Base-by-base conservation (phyloP, 2,797 vertebrate species). In the Neostethus bicornis region DNA sequence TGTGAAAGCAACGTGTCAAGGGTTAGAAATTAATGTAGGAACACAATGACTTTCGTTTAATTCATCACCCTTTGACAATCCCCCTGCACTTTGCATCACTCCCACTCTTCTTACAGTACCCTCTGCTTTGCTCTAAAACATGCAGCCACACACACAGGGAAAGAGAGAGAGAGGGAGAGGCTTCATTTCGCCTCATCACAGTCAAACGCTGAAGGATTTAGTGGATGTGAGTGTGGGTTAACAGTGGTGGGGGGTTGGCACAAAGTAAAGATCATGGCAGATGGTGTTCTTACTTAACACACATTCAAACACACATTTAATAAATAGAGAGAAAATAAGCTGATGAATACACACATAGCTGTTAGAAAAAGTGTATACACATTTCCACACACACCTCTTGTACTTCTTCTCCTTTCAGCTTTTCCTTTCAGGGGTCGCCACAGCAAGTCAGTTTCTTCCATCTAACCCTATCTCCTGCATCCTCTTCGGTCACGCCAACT, bases 281-380 rank as follows among this genome's bases (percentile, higher is more conserved):
- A 88, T 88, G 87, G 87, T 66, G 70, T 79, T 66, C 81, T 83
- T 73, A 79, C 78, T 81, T 70, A 75, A 79, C 66, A 64, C 66
- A 68, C 73, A 66, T 48, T 71, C 61, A 65, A 51, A 61, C 44
- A 51, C 57, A 70, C 20, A 51, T 24, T 42, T 70, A 24, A 77
- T 45, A 49, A 19, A 49, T 10, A 34, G 17, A 61, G 9, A 37
- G 37, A 48, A 29, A 29, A 54, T 43, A 16, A 19, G 31, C 39
- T 14, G 32, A 50, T 42, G 14, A 16, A 31, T 11, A 29, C 51
- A 32, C 34, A 35, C 46, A 47, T 20, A 10, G 7, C 23, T 55
- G 43, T 24, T 32, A 12, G 13, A 32, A 32, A 32, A 32, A 13
- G 32, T 31, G 32, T 32, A 29, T 4, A 32, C 24, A 21, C 14